Conservation (phyloP, 2,113 vertebrate species). For the Hydrolagus affinis region DNA sequence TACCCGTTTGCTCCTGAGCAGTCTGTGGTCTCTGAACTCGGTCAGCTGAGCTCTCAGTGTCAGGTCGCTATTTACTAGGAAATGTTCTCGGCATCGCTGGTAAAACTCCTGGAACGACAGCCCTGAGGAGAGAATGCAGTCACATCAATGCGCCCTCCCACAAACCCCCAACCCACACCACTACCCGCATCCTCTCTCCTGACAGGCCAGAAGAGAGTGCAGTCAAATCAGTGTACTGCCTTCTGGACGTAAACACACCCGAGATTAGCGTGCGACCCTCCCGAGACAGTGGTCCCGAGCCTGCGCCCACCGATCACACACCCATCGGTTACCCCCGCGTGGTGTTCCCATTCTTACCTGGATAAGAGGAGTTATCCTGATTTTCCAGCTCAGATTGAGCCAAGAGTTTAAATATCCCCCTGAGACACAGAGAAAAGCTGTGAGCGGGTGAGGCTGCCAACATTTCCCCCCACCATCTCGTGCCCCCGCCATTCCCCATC, state of each 20-base stretch:
- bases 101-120: slow-evolving; percentile 98
- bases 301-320: neutral
- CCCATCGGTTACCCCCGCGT: neutral
- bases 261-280: too few relatives aligned
- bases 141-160: neutral
- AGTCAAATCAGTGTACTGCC: neutral
- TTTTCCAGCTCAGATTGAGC: slow-evolving; percentile 85
- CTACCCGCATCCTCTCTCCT: too few relatives aligned
- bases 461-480: neutral
- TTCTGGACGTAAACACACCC: neutral
- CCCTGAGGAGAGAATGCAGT: slow-evolving; percentile 50
- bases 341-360: slow-evolving; percentile 49
- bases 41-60: slow-evolving; percentile 91
- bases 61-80: slow-evolving; percentile 92
- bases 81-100: slow-evolving; percentile 90
- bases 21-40: slow-evolving; percentile 93
- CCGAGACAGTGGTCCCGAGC: too few relatives aligned
- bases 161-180: neutral
- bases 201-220: too few relatives aligned
- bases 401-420: slow-evolving; percentile 89
- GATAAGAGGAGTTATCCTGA: slow-evolving; percentile 81
- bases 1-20: slow-evolving; percentile 89
- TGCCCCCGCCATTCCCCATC: neutral
- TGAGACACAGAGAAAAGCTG: slow-evolving; percentile 42
- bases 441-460: neutral